Conservation (phyloP, 2,888 invertebrate genomes). For the Acleris laterana region DNA sequence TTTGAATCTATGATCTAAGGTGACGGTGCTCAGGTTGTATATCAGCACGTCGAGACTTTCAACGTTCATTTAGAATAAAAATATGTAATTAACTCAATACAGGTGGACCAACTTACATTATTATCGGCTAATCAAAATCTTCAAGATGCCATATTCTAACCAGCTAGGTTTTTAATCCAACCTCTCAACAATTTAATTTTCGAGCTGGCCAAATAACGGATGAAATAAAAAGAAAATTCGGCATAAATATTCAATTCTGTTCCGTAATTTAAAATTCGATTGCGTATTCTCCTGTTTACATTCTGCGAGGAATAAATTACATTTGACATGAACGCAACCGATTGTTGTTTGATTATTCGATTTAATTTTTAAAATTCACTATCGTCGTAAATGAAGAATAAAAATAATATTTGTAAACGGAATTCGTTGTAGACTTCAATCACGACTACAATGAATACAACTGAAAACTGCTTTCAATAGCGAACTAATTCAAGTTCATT, state of each 20-base stretch:
- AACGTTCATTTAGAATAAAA: too few relatives aligned
- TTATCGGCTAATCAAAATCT: too few relatives aligned
- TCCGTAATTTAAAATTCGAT: slow-evolving; percentile 29
- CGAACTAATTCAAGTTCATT: too few relatives aligned
- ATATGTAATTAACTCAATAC: too few relatives aligned
- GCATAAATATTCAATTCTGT: slow-evolving; percentile 16
- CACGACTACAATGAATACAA: too few relatives aligned
- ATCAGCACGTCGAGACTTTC: background rate
- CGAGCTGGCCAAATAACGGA: background rate
- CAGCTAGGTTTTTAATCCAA: too few relatives aligned
- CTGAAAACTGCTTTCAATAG: too few relatives aligned
- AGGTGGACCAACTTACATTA: too few relatives aligned
- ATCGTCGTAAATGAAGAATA: background rate
- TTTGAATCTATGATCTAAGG: background rate
- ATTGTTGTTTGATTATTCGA: slow-evolving; percentile 32
- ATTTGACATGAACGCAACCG: slow-evolving; percentile 30
- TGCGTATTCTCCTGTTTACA: slow-evolving; percentile 30
- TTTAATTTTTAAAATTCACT: slow-evolving; percentile 22
- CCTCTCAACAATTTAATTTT: too few relatives aligned
- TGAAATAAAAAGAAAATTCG: slow-evolving; percentile 6
- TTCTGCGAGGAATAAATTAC: slow-evolving; percentile 34
- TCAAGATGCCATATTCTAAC: too few relatives aligned
- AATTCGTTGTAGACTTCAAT: too few relatives aligned
- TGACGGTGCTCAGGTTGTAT: background rate
- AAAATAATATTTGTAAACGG: background rate